Conservation (phyloP, 2,888 invertebrate species). For the Aproaerema taeniolella region DNA sequence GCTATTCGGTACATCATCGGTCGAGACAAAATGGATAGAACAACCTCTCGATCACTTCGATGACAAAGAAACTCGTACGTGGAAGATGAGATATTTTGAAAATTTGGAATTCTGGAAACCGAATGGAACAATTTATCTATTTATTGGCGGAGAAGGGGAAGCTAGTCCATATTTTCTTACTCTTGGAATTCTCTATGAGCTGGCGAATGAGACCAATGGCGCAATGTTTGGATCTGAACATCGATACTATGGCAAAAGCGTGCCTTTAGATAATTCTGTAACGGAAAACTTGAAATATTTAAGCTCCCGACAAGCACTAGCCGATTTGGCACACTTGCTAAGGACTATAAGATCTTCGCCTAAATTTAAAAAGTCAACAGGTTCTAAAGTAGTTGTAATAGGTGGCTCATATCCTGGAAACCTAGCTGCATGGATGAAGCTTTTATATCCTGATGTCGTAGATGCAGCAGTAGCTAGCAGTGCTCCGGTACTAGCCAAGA, state of each 20-base stretch:
- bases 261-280: constrained; percentile 42
- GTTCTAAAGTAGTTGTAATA: constrained; percentile 54
- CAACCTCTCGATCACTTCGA: constrained; percentile 60
- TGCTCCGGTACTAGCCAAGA: constrained; percentile 58
- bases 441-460: constrained; percentile 52
- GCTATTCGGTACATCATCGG: constrained; percentile 24
- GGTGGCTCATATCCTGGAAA: constrained; percentile 66
- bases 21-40: constrained; percentile 40
- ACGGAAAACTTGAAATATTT: constrained; percentile 47
- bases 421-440: constrained; percentile 60
- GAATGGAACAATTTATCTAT: constrained; percentile 51
- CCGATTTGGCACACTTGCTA: constrained; percentile 48
- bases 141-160: constrained; percentile 51
- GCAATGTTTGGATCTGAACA: constrained; percentile 57
- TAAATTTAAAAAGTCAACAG: constrained; percentile 42
- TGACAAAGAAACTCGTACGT: constrained; percentile 36
- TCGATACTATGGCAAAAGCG: constrained; percentile 60
- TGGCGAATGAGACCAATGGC: constrained; percentile 59
- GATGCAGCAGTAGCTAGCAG: constrained; percentile 62
- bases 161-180: constrained; percentile 40
- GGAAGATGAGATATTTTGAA: constrained; percentile 60
- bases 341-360: constrained; percentile 35
- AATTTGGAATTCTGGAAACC: constrained; percentile 43
- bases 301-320: constrained; percentile 54
- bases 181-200: constrained; percentile 48